These are phyloP conservation scores for Forficula auricularia DNA, from an alignment of 1,140 invertebrate genomes.

Conservation along the genomic window DNA sequence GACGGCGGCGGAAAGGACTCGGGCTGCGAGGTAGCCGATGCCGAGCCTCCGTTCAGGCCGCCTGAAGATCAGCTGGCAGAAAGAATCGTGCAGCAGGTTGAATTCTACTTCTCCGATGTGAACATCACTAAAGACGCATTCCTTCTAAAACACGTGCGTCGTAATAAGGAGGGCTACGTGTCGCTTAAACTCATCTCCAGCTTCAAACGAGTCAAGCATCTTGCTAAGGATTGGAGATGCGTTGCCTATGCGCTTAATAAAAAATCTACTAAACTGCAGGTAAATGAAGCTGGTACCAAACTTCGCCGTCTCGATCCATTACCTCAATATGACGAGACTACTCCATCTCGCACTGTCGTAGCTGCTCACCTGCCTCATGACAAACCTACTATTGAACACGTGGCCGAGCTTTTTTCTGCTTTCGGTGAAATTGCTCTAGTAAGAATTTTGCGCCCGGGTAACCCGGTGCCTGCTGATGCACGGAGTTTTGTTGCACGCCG, in stretches of 20 bases:
- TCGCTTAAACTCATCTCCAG: conserved; percentile 85
- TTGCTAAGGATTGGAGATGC: conserved; percentile 83
- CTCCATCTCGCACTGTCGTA: conserved; percentile 75
- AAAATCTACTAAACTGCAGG: conserved; percentile 61
- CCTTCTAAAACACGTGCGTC: conserved; percentile 77
- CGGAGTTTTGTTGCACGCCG: conserved; percentile 76
- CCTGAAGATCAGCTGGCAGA: conserved; percentile 55
- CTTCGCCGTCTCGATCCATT: conserved; percentile 67
- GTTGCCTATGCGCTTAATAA: conserved; percentile 64
- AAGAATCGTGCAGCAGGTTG: conserved; percentile 66
- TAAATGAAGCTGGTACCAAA: conserved; percentile 82
- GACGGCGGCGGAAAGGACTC: conserved; percentile 33
- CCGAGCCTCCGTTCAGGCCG: conserved; percentile 20
- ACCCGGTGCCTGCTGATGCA: conserved; percentile 71
- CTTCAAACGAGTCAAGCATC: conserved; percentile 78
- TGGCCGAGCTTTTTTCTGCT: conserved; percentile 68
- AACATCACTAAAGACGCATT: conserved; percentile 91
- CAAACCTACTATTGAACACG: conserved; percentile 65
- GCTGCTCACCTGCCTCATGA: conserved; percentile 68
- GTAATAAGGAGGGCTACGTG: conserved; percentile 89
- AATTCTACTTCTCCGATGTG: conserved; percentile 87
- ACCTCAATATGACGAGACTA: conserved; percentile 77
- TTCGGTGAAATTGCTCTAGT: conserved; percentile 79
- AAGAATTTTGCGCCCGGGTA: conserved; percentile 66
- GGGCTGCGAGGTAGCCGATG: conserved; percentile 35